Percentiles rank a stretch among this genome's conserved stretches.
Evolutionary conservation across 2,888 invertebrate species (phyloP).

Genomic region (Tenthredo notha): DNA sequence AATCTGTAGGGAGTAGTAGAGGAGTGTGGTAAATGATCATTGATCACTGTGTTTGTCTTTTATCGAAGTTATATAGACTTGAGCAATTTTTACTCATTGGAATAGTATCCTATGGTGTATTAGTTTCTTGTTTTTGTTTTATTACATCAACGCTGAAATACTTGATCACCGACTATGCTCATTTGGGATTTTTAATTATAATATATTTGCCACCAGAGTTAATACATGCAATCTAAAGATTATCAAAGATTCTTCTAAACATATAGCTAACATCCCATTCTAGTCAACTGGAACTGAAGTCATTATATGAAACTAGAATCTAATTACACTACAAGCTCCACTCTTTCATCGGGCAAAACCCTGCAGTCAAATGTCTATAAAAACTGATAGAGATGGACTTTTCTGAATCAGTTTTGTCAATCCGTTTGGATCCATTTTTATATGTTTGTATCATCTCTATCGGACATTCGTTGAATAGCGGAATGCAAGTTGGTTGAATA

Average conservation of each 20-base stretch:
- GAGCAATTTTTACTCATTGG: conserved; percentile 52
- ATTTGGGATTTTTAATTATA: conserved; percentile 19
- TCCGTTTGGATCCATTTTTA: no score
- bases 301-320: conserved; percentile 23
- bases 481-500: background rate
- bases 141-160: conserved; percentile 22
- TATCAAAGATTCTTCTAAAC: conserved; percentile 18
- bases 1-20: conserved; percentile 66
- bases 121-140: background rate
- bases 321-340: background rate
- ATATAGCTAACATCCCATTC: conserved; percentile 15
- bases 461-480: no score
- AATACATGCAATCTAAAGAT: background rate
- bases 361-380: background rate
- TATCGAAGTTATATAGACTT: conserved; percentile 66
- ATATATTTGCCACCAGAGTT: background rate
- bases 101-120: conserved; percentile 10
- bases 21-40: conserved; percentile 63
- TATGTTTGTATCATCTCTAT: background rate
- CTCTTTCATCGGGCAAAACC: background rate
- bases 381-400: background rate
- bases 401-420: no score
- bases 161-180: conserved; percentile 26
- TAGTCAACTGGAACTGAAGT: conserved; percentile 27
- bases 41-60: conserved; percentile 61